phyloP scores from a whole-genome alignment of 1,140 invertebrate genomes.

The Caenorhabditis brenneri region DNA sequence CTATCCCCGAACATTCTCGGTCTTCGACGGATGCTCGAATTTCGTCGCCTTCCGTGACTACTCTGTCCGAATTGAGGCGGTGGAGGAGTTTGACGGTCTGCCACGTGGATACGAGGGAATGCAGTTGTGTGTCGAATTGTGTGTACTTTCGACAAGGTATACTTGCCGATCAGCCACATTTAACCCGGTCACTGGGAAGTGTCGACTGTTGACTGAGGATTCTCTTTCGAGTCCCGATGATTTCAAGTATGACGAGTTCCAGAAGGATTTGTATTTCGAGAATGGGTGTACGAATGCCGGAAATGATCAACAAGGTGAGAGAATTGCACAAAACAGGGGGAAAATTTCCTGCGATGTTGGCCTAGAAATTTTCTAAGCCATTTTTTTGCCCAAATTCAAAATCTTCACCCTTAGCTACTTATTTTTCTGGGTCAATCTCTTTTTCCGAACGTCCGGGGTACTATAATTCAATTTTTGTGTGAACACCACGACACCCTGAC shows the following conservation, averaged over 20 bases:
- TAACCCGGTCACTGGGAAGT: slow-evolving; percentile 40
- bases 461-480: too few relatives aligned
- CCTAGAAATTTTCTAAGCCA: too few relatives aligned
- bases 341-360: too few relatives aligned
- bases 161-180: slow-evolving; percentile 44
- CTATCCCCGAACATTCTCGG: slow-evolving; percentile 48
- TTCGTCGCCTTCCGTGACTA: slow-evolving; percentile 56
- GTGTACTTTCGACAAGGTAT: slow-evolving; percentile 50
- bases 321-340: neutral
- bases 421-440: too few relatives aligned
- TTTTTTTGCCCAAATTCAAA: too few relatives aligned
- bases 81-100: slow-evolving; percentile 54
- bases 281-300: slow-evolving; percentile 47
- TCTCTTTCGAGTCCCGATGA: slow-evolving; percentile 42
- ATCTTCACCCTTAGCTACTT: too few relatives aligned
- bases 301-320: neutral
- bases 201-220: slow-evolving; percentile 51
- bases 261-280: slow-evolving; percentile 54
- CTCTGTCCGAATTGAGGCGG: slow-evolving; percentile 41
- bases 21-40: slow-evolving; percentile 51
- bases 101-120: slow-evolving; percentile 53
- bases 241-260: slow-evolving; percentile 34
- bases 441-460: too few relatives aligned
- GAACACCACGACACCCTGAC: too few relatives aligned
- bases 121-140: slow-evolving; percentile 55